Evolutionary conservation across 2,888 invertebrate species (phyloP).

Genomic region (Nineta flava): DNA sequence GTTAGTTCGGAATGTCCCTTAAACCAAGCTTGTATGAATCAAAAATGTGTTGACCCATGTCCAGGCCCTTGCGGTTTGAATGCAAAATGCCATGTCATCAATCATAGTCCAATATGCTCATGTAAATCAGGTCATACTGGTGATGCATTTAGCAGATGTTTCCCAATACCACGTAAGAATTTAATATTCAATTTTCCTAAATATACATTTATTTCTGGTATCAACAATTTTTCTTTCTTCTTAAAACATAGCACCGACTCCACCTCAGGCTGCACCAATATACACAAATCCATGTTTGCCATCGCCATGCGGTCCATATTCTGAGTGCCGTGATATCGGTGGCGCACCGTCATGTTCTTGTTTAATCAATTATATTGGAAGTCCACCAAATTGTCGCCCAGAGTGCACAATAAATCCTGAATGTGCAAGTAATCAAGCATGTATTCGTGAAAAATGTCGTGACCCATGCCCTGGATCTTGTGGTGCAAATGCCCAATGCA

Average conservation of each 20-base stretch:
- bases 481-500: slow-evolving; percentile 42
- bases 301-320: slow-evolving; percentile 66
- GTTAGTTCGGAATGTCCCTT: slow-evolving; percentile 45
- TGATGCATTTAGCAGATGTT: slow-evolving; percentile 49
- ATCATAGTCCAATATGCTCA: slow-evolving; percentile 60
- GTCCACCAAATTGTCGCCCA: slow-evolving; percentile 60
- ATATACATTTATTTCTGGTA: neutral
- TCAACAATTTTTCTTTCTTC: neutral
- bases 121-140: slow-evolving; percentile 49
- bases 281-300: slow-evolving; percentile 44
- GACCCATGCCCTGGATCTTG: slow-evolving; percentile 53
- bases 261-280: slow-evolving; percentile 26
- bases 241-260: slow-evolving; percentile 19
- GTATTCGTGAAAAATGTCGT: slow-evolving; percentile 51
- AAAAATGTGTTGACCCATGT: slow-evolving; percentile 52
- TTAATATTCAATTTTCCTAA: neutral
- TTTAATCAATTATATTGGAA: slow-evolving; percentile 43
- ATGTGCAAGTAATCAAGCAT: slow-evolving; percentile 46
- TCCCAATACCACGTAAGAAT: slow-evolving; percentile 26
- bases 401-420: slow-evolving; percentile 55
- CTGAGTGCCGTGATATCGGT: slow-evolving; percentile 49
- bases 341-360: slow-evolving; percentile 40
- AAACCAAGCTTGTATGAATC: slow-evolving; percentile 46
- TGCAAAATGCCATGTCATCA: slow-evolving; percentile 53
- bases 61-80: slow-evolving; percentile 51